A percentile compares a stretch with the other conserved stretches of the same genome.
Evolutionary conservation across 1,140 invertebrate genomes (phyloP).

Genomic region (Papilio xuthus): DNA sequence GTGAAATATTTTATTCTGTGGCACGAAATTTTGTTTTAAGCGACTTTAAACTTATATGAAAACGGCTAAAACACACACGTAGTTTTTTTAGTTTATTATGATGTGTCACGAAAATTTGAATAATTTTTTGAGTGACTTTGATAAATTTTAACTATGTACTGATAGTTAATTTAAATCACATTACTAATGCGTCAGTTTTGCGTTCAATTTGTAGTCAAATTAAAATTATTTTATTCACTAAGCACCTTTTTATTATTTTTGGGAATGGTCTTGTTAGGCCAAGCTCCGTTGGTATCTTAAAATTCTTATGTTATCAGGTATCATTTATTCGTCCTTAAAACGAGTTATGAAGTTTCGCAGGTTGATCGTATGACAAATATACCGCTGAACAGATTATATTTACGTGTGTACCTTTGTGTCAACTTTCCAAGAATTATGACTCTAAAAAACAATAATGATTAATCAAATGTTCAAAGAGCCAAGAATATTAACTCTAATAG

Average conservation of each 20-base stretch:
- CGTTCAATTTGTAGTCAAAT: too few species aligned
- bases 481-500: constrained; percentile 3
- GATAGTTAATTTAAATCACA: too few species aligned
- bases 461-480: constrained; percentile 2
- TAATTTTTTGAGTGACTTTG: too few species aligned
- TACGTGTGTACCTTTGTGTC: constrained; percentile 14
- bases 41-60: too few species aligned
- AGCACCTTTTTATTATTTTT: background rate
- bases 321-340: constrained; percentile 5
- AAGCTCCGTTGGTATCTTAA: background rate
- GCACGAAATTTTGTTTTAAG: too few species aligned
- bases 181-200: too few species aligned
- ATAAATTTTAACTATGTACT: too few species aligned
- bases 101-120: too few species aligned
- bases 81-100: too few species aligned
- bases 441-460: constrained; percentile 15
- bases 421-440: constrained; percentile 20
- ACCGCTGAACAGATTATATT: constrained; percentile 7
- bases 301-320: background rate
- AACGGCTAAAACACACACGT: too few species aligned
- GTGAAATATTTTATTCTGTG: too few species aligned
- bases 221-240: too few species aligned
- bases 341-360: background rate
- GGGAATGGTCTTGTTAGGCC: background rate
- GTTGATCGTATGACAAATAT: background rate